Percentiles rank a stretch among this genome's conserved stretches.
These are phyloP conservation scores for Acrocephalus scirpaceus DNA, from an alignment of 2,797 vertebrate genomes.

Conservation along the genomic window DNA sequence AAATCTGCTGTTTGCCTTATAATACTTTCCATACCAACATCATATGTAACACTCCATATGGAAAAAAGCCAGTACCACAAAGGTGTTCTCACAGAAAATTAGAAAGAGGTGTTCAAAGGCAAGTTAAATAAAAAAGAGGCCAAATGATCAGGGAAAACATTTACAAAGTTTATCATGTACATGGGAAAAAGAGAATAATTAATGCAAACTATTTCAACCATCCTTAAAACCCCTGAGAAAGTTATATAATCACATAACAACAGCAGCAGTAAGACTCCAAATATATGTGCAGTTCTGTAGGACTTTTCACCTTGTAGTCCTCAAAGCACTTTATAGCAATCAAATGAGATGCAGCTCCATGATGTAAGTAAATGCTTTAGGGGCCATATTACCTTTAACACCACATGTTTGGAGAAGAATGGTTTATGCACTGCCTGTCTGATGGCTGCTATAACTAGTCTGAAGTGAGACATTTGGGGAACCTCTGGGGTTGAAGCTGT, in stretches of 20 bases:
- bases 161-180: neutral
- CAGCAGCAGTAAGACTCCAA: neutral
- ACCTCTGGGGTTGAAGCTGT: neutral
- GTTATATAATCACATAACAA: neutral
- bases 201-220: neutral
- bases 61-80: neutral
- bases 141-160: neutral
- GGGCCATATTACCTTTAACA: neutral
- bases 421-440: neutral
- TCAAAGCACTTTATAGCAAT: neutral
- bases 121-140: neutral
- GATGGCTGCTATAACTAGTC: neutral
- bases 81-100: constrained; percentile 26
- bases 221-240: neutral
- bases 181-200: neutral
- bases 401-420: neutral
- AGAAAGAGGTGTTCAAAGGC: constrained; percentile 20
- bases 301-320: neutral
- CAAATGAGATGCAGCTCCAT: neutral
- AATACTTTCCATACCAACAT: constrained; percentile 48
- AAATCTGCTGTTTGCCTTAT: constrained; percentile 13
- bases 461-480: neutral
- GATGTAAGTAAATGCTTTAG: neutral
- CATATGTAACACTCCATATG: neutral
- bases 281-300: neutral